These are phyloP conservation scores for Schizopygopsis malacanthus DNA, from an alignment of 2,797 vertebrate genomes.

Conservation along the genomic window DNA sequence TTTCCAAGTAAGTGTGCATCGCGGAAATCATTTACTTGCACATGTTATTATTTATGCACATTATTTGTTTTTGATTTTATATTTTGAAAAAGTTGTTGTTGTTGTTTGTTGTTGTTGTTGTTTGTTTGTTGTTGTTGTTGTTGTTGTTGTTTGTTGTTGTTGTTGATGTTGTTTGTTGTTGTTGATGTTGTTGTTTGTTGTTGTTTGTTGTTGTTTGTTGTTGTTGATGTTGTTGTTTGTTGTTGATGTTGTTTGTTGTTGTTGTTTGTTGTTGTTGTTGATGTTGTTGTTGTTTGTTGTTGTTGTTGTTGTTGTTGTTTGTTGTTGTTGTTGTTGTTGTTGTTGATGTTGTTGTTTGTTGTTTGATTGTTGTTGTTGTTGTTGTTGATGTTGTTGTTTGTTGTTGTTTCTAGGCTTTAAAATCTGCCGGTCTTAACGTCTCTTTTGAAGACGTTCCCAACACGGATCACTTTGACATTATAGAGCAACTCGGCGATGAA, in stretches of 20 bases:
- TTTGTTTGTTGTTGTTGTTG: no score
- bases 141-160: not conserved
- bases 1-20: conserved; percentile 76
- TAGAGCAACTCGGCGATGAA: conserved; percentile 76
- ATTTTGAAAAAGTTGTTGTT: no score
- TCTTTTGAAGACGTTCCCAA: conserved; percentile 75
- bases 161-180: no score
- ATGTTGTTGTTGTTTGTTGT: no score
- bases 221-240: no score
- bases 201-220: no score
- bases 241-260: not conserved
- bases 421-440: conserved; percentile 72
- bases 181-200: no score
- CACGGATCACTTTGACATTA: conserved; percentile 81
- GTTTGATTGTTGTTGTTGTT: not conserved
- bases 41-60: not conserved
- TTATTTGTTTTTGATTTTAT: not conserved
- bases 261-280: no score
- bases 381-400: not conserved
- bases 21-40: not conserved
- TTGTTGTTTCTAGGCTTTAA: conserved; percentile 67
- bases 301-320: not conserved
- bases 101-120: not conserved
- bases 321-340: not conserved
- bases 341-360: no score